Percentiles rank a stretch among this genome's conserved stretches.
These are phyloP conservation scores for Meteorus cinctellus DNA, from an alignment of 2,888 invertebrate genomes.

Conservation along the genomic window DNA sequence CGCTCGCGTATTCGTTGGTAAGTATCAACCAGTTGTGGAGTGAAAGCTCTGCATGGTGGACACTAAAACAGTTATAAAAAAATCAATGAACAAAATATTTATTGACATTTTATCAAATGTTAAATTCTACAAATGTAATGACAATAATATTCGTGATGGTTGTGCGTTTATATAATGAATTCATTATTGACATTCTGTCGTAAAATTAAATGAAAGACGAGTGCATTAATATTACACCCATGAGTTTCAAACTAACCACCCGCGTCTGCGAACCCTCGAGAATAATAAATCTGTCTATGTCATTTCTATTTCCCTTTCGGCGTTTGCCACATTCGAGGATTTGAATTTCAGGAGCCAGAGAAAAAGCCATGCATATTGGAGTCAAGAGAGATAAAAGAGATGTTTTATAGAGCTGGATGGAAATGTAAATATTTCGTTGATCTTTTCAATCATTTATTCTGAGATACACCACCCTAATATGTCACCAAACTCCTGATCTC, in stretches of 20 bases:
- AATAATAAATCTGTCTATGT: slow-evolving; percentile 26
- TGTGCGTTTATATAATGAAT: not conserved
- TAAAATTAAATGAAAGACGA: slow-evolving; percentile 3
- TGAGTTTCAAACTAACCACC: not conserved
- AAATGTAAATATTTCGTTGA: slow-evolving; percentile 35
- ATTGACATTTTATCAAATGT: slow-evolving; percentile 13
- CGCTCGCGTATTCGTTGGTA: slow-evolving; percentile 82
- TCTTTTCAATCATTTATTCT: slow-evolving; percentile 23
- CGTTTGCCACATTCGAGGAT: slow-evolving; percentile 25
- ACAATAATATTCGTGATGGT: slow-evolving; percentile 34
- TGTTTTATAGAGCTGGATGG: not conserved
- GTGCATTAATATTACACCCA: slow-evolving; percentile 27
- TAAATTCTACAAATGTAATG: slow-evolving; percentile 15
- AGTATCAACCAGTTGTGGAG: slow-evolving; percentile 84
- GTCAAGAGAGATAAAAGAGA: not conserved
- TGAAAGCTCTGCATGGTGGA: slow-evolving; percentile 89
- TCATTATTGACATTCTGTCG: slow-evolving; percentile 18
- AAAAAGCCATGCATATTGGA: slow-evolving; percentile 30
- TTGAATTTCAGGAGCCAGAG: slow-evolving; percentile 16
- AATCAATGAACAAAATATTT: slow-evolving; percentile 38
- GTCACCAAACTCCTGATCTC: not conserved
- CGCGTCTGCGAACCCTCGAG: not conserved
- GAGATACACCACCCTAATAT: not conserved
- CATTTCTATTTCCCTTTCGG: not conserved
- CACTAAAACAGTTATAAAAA: slow-evolving; percentile 77